Base-by-base conservation (phyloP, 2,797 vertebrate species). In the Vespertilio murinus region DNA sequence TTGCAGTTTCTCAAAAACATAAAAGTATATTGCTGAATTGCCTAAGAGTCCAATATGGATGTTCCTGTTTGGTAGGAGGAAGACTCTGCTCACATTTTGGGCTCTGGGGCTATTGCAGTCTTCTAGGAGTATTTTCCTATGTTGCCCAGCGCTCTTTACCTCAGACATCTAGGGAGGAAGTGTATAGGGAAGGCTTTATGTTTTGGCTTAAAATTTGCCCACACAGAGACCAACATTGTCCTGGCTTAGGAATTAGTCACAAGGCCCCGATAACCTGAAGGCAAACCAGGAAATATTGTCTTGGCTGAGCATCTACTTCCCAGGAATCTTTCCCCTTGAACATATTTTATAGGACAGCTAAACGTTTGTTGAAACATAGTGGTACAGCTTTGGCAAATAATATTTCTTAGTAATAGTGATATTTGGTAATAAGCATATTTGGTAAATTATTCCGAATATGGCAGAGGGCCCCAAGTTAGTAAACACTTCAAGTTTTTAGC, bases 71-170 rank as follows among this genome's bases (percentile, higher is more conserved):
- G 45, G 28, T 18, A 28, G 11, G 1, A 25, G 6, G 33, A 22
- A 38, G 4, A 1, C 13, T 52, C 20, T 23, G 11, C 30, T 64
- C 22, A 8, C 16, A 64, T 5, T 22, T 40, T 45, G 12, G 30
- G 14, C 5, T 18, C 14, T 77, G 33, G 18, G 28, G 2, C 4
- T 64, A 2, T 20, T 65, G 1, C 6, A 30, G 6, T 1, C 10
- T 61, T 49, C 6, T 5, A 40, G 18, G 5, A 3, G 1, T 45
- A 45, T 45, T 69, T 23, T 23, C 23, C 12, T 85, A 2, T 18
- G 4, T 25, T 13, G 22, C 1, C 28, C 16, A 8, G 4, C 18
- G 13, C 84, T 45, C 13, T 45, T 80, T 52, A 67, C 25, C 18
- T 8, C 45, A 71, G 33, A n/a, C 20, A 23, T 64, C 22, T 38